Percentiles rank a stretch among this genome's conserved stretches.
phyloP scores from a whole-genome alignment of 2,797 vertebrate species.

The Acestrorhynchus altus region DNA sequence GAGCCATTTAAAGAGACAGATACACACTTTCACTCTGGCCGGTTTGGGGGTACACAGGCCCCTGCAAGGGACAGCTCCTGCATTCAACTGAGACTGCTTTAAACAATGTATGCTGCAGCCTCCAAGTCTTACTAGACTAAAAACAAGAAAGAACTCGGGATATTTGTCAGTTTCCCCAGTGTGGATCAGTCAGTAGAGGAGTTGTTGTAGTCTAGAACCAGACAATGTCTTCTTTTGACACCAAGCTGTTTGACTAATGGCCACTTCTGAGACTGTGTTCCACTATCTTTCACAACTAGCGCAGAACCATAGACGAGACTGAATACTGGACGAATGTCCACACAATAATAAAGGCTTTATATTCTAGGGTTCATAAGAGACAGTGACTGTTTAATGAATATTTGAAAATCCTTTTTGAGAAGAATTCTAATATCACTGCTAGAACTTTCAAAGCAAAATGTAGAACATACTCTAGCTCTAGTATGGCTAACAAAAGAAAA shows the following conservation, averaged over 20 bases:
- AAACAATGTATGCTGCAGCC: slow-evolving; percentile 33
- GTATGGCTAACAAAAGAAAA: too few species aligned
- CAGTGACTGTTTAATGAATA: not conserved
- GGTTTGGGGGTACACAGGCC: slow-evolving; percentile 49
- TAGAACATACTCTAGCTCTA: not conserved
- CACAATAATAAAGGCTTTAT: not conserved
- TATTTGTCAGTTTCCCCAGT: not conserved
- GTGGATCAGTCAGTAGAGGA: not conserved
- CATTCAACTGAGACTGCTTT: slow-evolving; percentile 55
- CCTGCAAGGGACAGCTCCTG: slow-evolving; percentile 43
- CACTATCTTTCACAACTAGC: not conserved
- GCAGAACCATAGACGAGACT: not conserved
- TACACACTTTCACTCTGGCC: slow-evolving; percentile 60
- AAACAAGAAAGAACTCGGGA: not conserved
- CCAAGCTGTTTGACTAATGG: slow-evolving; percentile 8
- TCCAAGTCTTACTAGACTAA: not conserved
- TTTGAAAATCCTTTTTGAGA: not conserved
- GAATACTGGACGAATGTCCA: not conserved
- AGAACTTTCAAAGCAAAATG: not conserved
- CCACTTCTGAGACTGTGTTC: slow-evolving; percentile 1
- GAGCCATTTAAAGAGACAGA: slow-evolving; percentile 75
- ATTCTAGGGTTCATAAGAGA: not conserved
- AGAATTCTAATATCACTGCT: not conserved
- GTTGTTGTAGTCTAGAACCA: not conserved
- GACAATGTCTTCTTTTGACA: not conserved